Percentiles rank a stretch among this genome's conserved stretches.
These are phyloP conservation scores for Penaeus indicus DNA, from an alignment of 1,140 invertebrate species.

Conservation along the genomic window DNA sequence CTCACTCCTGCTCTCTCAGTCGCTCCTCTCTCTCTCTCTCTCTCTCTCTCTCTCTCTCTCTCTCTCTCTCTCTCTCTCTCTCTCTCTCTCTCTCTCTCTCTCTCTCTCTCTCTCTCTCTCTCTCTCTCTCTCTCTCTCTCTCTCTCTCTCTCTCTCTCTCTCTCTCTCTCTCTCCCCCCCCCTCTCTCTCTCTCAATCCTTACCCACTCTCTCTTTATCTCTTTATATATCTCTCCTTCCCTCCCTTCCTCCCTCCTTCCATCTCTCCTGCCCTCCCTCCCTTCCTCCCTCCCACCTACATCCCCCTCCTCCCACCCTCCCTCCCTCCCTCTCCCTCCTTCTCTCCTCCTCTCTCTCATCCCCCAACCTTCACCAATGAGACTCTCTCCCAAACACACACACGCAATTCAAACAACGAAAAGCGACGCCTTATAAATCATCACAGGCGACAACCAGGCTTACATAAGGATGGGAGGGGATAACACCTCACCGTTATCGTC, in stretches of 20 bases:
- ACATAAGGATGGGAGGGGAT: too few species aligned
- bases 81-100: too few species aligned
- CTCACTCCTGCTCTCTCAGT: conserved; percentile 10
- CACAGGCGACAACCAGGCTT: too few species aligned
- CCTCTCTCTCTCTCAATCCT: neutral
- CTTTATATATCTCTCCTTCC: too few species aligned
- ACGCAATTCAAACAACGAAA: too few species aligned
- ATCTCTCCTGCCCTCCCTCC: neutral
- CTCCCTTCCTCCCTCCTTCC: too few species aligned
- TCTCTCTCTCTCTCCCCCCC: neutral
- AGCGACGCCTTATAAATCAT: neutral
- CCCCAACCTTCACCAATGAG: neutral
- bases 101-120: neutral
- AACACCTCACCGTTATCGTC: too few species aligned
- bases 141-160: neutral
- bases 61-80: too few species aligned
- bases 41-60: neutral
- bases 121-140: neutral
- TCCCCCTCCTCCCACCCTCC: neutral
- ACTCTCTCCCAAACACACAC: neutral
- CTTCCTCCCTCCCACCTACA: neutral
- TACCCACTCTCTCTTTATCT: neutral
- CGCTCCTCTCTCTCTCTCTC: conserved; percentile 27
- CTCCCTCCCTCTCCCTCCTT: neutral
- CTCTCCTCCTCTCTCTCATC: neutral